phyloP scores from a whole-genome alignment of 2,113 vertebrate genomes.

The Colaptes auratus region DNA sequence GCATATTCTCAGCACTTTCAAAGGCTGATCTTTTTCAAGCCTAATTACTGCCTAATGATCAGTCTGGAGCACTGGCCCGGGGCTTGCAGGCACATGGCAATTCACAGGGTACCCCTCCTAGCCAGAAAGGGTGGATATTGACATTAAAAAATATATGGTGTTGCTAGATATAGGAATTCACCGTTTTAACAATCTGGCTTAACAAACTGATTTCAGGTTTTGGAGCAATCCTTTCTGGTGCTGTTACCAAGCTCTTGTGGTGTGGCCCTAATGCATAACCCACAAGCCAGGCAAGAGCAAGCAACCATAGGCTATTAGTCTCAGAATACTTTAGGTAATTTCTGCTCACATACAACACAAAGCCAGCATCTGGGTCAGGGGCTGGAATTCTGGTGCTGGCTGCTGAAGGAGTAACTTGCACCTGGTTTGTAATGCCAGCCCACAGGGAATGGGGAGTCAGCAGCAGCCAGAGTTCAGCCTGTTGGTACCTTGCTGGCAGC shows the following conservation, averaged over 20 bases:
- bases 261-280: neutral
- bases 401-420: neutral
- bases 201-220: neutral
- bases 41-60: neutral
- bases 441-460: neutral
- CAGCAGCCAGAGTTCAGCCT: neutral
- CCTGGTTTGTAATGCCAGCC: neutral
- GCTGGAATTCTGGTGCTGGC: neutral
- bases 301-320: neutral
- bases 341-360: neutral
- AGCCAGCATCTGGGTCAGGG: neutral
- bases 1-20: neutral
- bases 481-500: neutral
- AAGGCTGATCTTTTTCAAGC: neutral
- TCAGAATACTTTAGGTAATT: neutral
- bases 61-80: neutral
- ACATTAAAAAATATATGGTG: neutral
- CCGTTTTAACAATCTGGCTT: neutral
- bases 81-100: neutral
- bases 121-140: neutral
- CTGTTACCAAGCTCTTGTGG: neutral
- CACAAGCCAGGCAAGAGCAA: neutral
- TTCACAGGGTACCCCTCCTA: rapidly evolving
- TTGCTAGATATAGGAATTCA: neutral
- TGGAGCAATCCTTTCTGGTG: neutral